Conservation (phyloP, 1,140 invertebrate species). For the Nixonia krombeini region DNA sequence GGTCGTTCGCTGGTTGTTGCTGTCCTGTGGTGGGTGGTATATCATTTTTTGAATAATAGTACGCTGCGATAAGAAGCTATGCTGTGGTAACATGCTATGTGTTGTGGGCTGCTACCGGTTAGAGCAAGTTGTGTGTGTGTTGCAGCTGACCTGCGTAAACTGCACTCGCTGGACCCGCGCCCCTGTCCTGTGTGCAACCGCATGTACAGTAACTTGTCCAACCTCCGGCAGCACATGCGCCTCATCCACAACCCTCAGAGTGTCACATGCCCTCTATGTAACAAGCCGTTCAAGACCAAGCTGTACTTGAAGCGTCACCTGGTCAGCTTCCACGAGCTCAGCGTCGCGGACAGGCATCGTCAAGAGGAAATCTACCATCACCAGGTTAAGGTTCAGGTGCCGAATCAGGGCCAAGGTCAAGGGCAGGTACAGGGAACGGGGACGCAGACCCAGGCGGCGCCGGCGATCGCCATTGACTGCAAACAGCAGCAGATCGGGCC, state of each 20-base stretch:
- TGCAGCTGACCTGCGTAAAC: constrained; percentile 74
- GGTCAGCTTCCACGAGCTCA: constrained; percentile 74
- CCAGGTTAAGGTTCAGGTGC: constrained; percentile 52
- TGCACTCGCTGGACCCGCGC: constrained; percentile 78
- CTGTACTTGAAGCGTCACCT: constrained; percentile 82
- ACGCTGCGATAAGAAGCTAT: constrained; percentile 54
- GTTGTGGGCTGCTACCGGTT: constrained; percentile 71
- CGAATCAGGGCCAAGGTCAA: constrained; percentile 16
- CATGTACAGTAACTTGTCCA: constrained; percentile 85
- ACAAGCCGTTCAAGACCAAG: constrained; percentile 84
- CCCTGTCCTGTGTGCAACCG: constrained; percentile 83
- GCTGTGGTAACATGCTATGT: constrained; percentile 67
- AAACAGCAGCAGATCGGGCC: constrained; percentile 12
- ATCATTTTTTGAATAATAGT: constrained; percentile 52
- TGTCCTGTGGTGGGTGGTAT: constrained; percentile 72
- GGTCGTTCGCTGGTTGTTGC: constrained; percentile 71
- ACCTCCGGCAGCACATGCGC: constrained; percentile 84
- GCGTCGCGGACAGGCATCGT: constrained; percentile 64
- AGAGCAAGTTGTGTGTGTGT: constrained; percentile 74
- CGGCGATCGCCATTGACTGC: constrained; percentile 27
- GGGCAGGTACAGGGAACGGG: constrained; percentile 15
- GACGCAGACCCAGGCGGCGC: constrained; percentile 33
- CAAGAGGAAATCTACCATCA: constrained; percentile 70
- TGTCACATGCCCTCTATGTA: constrained; percentile 81
- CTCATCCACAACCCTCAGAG: constrained; percentile 84